phyloP scores from a whole-genome alignment of 2,888 invertebrate genomes.

The Spisula solida region DNA sequence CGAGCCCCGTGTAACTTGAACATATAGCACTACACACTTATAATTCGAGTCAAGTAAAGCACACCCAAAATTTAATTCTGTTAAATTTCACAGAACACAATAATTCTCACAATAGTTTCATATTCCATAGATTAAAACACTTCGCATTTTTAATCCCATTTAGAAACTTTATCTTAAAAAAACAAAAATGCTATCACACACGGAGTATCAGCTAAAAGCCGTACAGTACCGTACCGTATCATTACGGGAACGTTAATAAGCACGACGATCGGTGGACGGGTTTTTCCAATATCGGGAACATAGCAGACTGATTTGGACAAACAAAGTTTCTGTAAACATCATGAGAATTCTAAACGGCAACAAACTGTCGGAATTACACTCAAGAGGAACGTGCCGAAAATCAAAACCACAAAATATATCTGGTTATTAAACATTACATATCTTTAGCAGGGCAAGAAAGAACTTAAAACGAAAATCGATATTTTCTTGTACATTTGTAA shows the following conservation, averaged over 20 bases:
- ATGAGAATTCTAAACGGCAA: background rate
- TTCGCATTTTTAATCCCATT: background rate
- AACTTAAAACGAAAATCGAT: background rate
- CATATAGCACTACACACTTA: background rate
- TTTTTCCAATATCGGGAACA: conserved; percentile 5
- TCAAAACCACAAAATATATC: conserved; percentile 1
- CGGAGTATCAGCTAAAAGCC: background rate
- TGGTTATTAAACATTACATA: background rate
- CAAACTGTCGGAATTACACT: background rate
- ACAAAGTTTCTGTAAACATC: background rate
- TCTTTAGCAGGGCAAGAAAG: background rate
- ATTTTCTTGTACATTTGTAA: background rate
- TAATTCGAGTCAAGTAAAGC: background rate
- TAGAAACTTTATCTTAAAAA: background rate
- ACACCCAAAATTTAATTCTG: background rate
- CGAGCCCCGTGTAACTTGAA: background rate
- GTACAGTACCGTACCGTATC: background rate
- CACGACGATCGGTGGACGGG: background rate
- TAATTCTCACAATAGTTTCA: too few species aligned
- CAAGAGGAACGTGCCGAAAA: background rate
- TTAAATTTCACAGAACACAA: background rate
- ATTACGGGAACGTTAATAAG: background rate
- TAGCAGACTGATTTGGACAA: background rate
- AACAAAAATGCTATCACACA: background rate
- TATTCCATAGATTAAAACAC: background rate